phyloP scores from a whole-genome alignment of 2,888 invertebrate species.

The Pterostichus madidus region DNA sequence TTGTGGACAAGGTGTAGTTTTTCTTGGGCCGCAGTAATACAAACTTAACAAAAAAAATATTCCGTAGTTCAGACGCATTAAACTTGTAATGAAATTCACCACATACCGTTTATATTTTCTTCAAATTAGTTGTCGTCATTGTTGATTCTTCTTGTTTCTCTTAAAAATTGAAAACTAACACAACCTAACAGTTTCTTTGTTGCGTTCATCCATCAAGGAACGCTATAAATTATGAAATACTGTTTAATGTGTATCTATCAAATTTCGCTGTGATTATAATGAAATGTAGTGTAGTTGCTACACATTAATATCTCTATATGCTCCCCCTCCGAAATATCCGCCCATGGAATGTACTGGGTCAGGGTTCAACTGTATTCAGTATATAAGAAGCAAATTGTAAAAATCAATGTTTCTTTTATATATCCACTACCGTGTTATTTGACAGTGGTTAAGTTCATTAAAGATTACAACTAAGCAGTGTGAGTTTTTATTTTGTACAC shows the following conservation, averaged over 20 bases:
- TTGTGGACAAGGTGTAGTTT: constrained; percentile 58
- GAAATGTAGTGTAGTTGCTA: constrained; percentile 65
- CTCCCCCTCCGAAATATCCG: constrained; percentile 66
- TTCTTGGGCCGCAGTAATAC: constrained; percentile 61
- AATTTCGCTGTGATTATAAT: constrained; percentile 67
- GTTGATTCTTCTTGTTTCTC: constrained; percentile 18
- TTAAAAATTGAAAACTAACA: constrained; percentile 24
- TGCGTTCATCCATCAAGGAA: background rate
- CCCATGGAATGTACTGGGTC: constrained; percentile 66
- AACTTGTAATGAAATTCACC: constrained; percentile 17
- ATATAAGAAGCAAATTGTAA: constrained; percentile 66
- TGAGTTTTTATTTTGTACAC: constrained; percentile 60
- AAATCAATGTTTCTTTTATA: constrained; percentile 65
- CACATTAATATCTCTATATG: constrained; percentile 63
- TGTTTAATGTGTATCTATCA: constrained; percentile 67
- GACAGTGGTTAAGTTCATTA: constrained; percentile 62
- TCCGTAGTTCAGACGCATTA: constrained; percentile 34
- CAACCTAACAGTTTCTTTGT: constrained; percentile 20
- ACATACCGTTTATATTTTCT: constrained; percentile 3
- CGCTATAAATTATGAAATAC: constrained; percentile 47
- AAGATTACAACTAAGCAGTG: constrained; percentile 59
- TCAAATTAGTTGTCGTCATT: constrained; percentile 8
- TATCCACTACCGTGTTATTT: constrained; percentile 58
- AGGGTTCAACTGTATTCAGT: constrained; percentile 66
- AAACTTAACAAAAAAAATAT: constrained; percentile 23